Conservation (phyloP, 2,113 vertebrate genomes). For the Collichthys lucidus region DNA sequence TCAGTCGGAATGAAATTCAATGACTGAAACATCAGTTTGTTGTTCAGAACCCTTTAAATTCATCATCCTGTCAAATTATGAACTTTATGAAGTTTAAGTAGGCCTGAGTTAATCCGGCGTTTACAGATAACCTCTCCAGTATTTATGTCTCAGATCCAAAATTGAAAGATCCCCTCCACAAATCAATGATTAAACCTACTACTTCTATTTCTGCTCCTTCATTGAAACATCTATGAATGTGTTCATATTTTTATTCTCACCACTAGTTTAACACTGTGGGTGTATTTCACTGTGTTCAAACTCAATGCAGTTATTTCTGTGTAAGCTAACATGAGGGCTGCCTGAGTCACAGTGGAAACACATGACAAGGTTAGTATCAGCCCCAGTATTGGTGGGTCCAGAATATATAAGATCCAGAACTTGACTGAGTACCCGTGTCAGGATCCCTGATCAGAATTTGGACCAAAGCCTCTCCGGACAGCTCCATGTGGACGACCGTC, state of each 20-base stretch:
- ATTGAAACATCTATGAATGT: too few species aligned
- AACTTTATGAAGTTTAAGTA: background rate
- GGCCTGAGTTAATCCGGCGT: background rate
- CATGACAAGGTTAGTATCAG: background rate
- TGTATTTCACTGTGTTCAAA: too few species aligned
- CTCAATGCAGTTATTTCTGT: background rate
- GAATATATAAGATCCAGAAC: background rate
- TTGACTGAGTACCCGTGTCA: background rate
- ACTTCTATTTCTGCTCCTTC: background rate
- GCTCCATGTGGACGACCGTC: background rate
- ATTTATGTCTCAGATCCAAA: background rate
- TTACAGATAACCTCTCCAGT: background rate
- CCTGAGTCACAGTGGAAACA: background rate
- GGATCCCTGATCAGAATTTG: background rate
- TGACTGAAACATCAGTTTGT: background rate
- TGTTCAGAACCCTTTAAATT: background rate
- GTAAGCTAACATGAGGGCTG: background rate
- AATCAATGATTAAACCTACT: too few species aligned
- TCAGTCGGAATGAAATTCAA: background rate
- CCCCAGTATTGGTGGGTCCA: background rate
- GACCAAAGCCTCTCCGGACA: background rate
- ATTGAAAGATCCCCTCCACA: too few species aligned
- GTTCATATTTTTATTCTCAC: background rate
- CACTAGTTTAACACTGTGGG: background rate
- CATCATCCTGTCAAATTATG: background rate